Evolutionary conservation across 1,140 invertebrate genomes (phyloP).

Genomic region (Tetramorium simillimum): DNA sequence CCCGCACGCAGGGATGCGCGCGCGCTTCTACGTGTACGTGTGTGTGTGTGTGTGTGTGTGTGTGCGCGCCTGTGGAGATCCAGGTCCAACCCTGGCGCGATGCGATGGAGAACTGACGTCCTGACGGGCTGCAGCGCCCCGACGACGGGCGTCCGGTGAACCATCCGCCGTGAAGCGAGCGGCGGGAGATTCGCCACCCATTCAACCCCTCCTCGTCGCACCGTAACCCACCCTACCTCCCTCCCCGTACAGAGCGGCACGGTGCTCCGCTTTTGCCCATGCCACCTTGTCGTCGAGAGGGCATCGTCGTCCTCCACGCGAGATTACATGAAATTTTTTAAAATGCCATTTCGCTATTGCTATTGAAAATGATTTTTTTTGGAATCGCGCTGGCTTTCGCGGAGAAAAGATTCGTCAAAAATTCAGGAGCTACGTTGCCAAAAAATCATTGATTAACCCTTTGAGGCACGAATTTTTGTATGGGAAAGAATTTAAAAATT

Average conservation of each 20-base stretch:
- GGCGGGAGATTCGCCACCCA: constrained; percentile 62
- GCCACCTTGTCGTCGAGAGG: constrained; percentile 59
- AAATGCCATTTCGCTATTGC: background rate
- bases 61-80: background rate
- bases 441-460: background rate
- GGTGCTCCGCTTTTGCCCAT: constrained; percentile 29
- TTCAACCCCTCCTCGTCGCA: constrained; percentile 35
- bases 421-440: too few species aligned
- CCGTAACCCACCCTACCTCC: background rate
- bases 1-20: constrained; percentile 16
- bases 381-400: background rate
- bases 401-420: background rate
- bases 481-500: too few species aligned
- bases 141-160: constrained; percentile 75
- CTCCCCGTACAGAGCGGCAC: constrained; percentile 33
- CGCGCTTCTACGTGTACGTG: constrained; percentile 11
- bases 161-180: constrained; percentile 70
- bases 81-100: constrained; percentile 75
- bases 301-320: constrained; percentile 46
- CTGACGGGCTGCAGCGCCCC: constrained; percentile 78
- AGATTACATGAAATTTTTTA: constrained; percentile 16
- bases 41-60: background rate
- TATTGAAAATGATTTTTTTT: constrained; percentile 30
- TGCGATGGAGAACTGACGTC: constrained; percentile 80
- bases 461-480: too few species aligned